Evolutionary conservation across 2,888 invertebrate genomes (phyloP).

Genomic region (Drosophila diplacantha): DNA sequence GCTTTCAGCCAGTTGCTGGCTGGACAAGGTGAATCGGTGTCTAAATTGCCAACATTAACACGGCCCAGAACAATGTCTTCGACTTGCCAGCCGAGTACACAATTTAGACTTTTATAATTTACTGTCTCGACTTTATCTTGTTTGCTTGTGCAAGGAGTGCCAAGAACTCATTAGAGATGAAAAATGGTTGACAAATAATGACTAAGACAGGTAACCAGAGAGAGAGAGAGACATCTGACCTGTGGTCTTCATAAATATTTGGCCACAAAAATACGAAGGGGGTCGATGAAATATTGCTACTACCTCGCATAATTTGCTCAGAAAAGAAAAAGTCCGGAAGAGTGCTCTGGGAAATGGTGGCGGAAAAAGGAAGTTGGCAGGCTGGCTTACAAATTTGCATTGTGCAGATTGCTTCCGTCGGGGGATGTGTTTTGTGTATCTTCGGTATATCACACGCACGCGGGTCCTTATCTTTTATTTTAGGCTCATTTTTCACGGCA

Average conservation of each 20-base stretch:
- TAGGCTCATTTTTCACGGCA: conserved; percentile 10
- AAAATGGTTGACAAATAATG: conserved; percentile 23
- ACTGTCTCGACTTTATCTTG: conserved; percentile 4
- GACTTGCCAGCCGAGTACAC: conserved; percentile 8
- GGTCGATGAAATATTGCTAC: conserved; percentile 17
- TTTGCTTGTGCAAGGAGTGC: conserved; percentile 4
- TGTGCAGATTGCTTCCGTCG: conserved; percentile 60
- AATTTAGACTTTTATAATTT: conserved; percentile 13
- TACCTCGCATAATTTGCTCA: conserved; percentile 31
- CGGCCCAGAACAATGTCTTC: conserved; percentile 3
- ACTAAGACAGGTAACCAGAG: neutral
- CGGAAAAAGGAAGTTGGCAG: conserved; percentile 46
- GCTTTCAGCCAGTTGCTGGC: conserved; percentile 2
- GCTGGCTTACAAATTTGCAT: conserved; percentile 56
- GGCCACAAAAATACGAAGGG: conserved; percentile 1
- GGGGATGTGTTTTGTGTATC: conserved; percentile 22
- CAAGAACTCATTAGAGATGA: conserved; percentile 8
- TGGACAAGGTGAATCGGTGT: conserved; percentile 15
- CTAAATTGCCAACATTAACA: conserved; percentile 29
- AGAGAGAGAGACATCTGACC: neutral
- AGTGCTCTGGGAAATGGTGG: conserved; percentile 18
- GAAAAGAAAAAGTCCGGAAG: conserved; percentile 17
- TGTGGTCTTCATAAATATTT: conserved; percentile 21
- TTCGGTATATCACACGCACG: conserved; percentile 14
- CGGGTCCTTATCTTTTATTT: conserved; percentile 5